Conservation (phyloP, 2,113 vertebrate species). For the Coptodon rendalli region DNA sequence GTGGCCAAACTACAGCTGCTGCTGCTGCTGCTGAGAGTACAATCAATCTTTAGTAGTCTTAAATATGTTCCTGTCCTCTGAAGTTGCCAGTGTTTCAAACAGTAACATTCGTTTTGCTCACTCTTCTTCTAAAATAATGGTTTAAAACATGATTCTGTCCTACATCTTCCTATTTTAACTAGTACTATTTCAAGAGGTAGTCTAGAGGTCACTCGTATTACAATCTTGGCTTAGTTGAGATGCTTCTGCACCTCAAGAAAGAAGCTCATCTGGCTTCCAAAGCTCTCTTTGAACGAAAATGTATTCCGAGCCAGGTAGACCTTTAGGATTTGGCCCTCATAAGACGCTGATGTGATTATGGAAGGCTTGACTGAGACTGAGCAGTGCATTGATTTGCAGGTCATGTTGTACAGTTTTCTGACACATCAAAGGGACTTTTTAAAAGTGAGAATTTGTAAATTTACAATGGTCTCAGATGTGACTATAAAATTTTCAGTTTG, state of each 20-base stretch:
- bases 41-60: neutral
- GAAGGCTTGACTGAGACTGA: neutral
- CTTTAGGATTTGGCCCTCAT: neutral
- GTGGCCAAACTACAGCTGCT: neutral
- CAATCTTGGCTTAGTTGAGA: neutral
- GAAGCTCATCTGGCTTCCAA: neutral
- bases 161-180: neutral
- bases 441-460: neutral
- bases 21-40: neutral
- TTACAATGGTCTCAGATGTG: conserved; percentile 6
- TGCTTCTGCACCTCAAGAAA: neutral
- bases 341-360: neutral
- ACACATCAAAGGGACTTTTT: conserved; percentile 19
- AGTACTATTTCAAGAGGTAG: neutral
- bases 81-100: neutral
- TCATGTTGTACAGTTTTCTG: neutral
- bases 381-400: neutral
- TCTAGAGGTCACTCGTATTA: neutral
- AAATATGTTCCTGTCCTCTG: neutral
- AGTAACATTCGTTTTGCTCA: neutral
- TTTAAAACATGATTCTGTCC: neutral
- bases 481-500: neutral
- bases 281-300: neutral
- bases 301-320: neutral
- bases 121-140: neutral